These are phyloP conservation scores for Ganaspis brasiliensis DNA, from an alignment of 2,888 invertebrate species.

Conservation along the genomic window DNA sequence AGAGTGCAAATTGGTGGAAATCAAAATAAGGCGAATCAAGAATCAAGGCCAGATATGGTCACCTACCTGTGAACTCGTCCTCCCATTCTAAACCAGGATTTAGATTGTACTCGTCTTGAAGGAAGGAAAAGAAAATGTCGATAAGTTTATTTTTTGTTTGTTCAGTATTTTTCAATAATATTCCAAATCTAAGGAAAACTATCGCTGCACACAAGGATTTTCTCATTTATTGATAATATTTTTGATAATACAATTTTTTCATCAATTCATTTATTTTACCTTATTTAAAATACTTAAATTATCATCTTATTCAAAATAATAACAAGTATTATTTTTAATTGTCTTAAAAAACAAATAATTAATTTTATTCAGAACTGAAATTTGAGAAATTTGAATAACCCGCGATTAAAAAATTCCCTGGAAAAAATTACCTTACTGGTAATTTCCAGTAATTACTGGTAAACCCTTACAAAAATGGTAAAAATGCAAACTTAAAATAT, in stretches of 20 bases:
- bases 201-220: slow-evolving; percentile 49
- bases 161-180: slow-evolving; percentile 63
- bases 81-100: slow-evolving; percentile 99
- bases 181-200: slow-evolving; percentile 56
- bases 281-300: not conserved
- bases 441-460: too few relatives aligned
- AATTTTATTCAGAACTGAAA: too few relatives aligned
- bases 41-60: slow-evolving; percentile 77
- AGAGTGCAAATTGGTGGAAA: slow-evolving; percentile 55
- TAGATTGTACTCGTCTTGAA: slow-evolving; percentile 99
- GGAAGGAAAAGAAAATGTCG: slow-evolving; percentile 83
- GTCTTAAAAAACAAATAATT: too few relatives aligned
- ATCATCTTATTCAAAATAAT: too few relatives aligned
- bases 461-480: too few relatives aligned
- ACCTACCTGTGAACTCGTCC: slow-evolving; percentile 99
- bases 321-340: too few relatives aligned
- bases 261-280: not conserved
- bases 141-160: slow-evolving; percentile 79
- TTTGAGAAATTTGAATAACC: too few relatives aligned
- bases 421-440: too few relatives aligned
- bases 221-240: not conserved
- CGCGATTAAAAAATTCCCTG: too few relatives aligned
- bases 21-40: slow-evolving; percentile 26
- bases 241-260: not conserved
- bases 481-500: too few relatives aligned